A percentile compares a stretch with the other conserved stretches of the same genome.
phyloP scores from a whole-genome alignment of 2,113 vertebrate species.

The Labrus mixtus region DNA sequence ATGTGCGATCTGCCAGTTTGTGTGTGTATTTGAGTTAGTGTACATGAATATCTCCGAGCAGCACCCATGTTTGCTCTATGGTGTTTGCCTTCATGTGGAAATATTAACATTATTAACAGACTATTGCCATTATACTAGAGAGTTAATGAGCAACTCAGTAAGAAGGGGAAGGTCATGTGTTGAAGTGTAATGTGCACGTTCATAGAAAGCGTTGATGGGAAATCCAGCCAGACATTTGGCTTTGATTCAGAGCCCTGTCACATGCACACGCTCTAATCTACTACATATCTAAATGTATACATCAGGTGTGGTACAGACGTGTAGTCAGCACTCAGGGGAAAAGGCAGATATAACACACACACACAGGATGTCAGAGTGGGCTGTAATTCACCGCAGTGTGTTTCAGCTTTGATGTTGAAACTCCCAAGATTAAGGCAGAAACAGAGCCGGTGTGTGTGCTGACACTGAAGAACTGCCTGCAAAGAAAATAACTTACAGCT shows the following conservation, averaged over 20 bases:
- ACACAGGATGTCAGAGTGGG: constrained; percentile 30
- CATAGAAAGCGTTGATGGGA: neutral
- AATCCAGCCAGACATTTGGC: constrained; percentile 11
- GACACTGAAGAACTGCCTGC: constrained; percentile 38
- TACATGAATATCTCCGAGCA: neutral
- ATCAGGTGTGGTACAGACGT: constrained; percentile 10
- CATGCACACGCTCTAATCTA: neutral
- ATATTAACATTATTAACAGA: constrained; percentile 41
- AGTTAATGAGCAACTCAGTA: neutral
- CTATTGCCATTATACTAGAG: neutral
- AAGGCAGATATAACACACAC: constrained; percentile 39
- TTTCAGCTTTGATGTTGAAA: constrained; percentile 40
- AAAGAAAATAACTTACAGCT: constrained; percentile 58
- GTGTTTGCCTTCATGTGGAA: constrained; percentile 42
- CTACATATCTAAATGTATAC: constrained; percentile 5
- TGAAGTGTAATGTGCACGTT: neutral
- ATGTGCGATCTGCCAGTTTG: constrained; percentile 18
- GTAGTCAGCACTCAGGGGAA: neutral
- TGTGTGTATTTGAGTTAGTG: neutral
- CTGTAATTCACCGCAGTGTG: constrained; percentile 25
- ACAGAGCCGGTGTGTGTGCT: constrained; percentile 15
- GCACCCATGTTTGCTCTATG: constrained; percentile 56
- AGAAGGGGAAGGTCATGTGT: neutral
- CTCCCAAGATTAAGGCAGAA: constrained; percentile 19
- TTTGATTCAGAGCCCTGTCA: neutral